Conservation (phyloP, 2,888 invertebrate species). For the Acanthococcus lagerstroemiae region DNA sequence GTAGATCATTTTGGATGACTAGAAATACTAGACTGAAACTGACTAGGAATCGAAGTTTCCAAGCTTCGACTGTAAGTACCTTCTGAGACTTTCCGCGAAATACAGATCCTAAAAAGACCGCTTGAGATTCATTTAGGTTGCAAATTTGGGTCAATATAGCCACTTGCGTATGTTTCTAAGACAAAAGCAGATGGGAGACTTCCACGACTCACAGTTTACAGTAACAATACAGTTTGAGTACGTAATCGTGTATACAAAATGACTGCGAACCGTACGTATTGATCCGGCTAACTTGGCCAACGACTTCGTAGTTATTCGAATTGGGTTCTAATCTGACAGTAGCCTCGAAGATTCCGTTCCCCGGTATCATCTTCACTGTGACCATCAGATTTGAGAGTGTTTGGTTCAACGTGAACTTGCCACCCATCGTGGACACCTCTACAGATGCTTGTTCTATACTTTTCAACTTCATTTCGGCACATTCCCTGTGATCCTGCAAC, state of each 20-base stretch:
- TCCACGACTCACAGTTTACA: no score
- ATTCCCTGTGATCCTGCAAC: slow-evolving; percentile 44
- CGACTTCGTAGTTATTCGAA: slow-evolving; percentile 45
- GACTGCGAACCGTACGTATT: slow-evolving; percentile 74
- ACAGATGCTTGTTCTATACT: slow-evolving; percentile 58
- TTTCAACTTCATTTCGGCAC: slow-evolving; percentile 53
- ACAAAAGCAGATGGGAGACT: no score
- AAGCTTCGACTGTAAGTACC: no score
- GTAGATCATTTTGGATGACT: no score
- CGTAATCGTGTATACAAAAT: slow-evolving; percentile 61
- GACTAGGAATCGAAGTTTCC: no score
- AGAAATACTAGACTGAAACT: no score
- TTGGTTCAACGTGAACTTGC: slow-evolving; percentile 33
- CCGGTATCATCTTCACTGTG: slow-evolving; percentile 54
- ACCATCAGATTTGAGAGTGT: slow-evolving; percentile 52
- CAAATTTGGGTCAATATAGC: no score
- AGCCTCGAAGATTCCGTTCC: slow-evolving; percentile 66
- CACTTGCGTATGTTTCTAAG: no score
- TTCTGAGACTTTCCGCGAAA: no score
- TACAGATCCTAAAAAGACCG: no score
- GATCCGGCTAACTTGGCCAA: slow-evolving; percentile 65
- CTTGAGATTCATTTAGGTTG: no score
- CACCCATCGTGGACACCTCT: slow-evolving; percentile 41
- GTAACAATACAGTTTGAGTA: slow-evolving; percentile 67
- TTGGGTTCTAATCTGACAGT: slow-evolving; percentile 49